Conservation (phyloP, 2,797 vertebrate species). For the Lithobates sylvaticus region DNA sequence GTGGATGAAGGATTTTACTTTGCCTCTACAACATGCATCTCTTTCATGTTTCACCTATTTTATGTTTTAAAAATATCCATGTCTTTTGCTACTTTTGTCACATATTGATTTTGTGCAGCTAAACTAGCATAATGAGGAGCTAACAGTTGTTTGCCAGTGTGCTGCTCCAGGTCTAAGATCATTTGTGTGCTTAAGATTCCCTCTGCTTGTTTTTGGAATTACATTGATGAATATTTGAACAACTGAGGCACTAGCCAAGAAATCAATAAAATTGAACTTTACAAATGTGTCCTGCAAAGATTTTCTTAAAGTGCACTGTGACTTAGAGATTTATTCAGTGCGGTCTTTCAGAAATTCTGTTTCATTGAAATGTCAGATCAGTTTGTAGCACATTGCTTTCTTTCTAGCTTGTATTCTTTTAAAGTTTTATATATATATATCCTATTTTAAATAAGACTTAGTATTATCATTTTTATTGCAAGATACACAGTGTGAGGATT, state of each 20-base stretch:
- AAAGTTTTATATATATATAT: no score
- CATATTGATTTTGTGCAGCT: constrained; percentile 36
- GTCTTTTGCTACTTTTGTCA: constrained; percentile 48
- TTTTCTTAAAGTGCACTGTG: constrained; percentile 18
- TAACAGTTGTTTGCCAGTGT: constrained; percentile 25
- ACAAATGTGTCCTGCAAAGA: constrained; percentile 41
- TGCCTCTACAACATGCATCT: constrained; percentile 1
- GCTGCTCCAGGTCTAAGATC: constrained; percentile 32
- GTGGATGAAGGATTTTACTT: constrained; percentile 12
- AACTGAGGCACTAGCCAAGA: constrained; percentile 34
- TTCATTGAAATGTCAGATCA: constrained; percentile 32
- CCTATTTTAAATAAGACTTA: no score
- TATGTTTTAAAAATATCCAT: constrained; percentile 26
- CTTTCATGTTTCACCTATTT: constrained; percentile 31
- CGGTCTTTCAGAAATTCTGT: not conserved
- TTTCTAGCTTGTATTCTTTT: not conserved
- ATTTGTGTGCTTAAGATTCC: constrained; percentile 26
- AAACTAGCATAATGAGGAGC: constrained; percentile 40
- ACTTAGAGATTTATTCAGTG: constrained; percentile 23
- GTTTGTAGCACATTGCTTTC: not conserved
- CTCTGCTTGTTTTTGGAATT: constrained; percentile 36
- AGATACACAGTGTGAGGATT: no score
- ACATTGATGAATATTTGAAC: constrained; percentile 57
- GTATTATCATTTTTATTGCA: no score
- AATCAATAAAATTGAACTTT: constrained; percentile 47